These are phyloP conservation scores for Boloria euphrosyne DNA, from an alignment of 2,888 invertebrate genomes.

Conservation along the genomic window DNA sequence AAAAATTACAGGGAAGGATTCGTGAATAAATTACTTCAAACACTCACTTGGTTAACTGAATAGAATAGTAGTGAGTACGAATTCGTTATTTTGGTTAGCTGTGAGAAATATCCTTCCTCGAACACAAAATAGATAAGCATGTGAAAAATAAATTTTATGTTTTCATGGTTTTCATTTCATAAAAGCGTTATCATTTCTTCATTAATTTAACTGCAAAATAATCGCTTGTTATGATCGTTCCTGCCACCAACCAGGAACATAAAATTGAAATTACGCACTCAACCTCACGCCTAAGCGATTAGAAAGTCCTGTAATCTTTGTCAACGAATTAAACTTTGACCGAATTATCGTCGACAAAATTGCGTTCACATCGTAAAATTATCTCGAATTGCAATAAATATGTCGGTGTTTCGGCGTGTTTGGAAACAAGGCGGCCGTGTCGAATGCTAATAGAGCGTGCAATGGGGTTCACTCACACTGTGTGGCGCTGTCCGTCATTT, in stretches of 20 bases:
- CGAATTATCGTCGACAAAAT: slow-evolving; percentile 69
- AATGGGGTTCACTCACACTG: slow-evolving; percentile 52
- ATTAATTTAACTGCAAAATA: slow-evolving; percentile 60
- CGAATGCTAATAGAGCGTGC: slow-evolving; percentile 74
- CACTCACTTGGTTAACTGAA: too few species aligned
- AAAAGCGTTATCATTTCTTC: slow-evolving; percentile 41
- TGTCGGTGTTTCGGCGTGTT: slow-evolving; percentile 66
- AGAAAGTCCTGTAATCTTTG: slow-evolving; percentile 71
- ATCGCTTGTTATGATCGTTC: slow-evolving; percentile 45
- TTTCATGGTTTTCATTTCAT: slow-evolving; percentile 23
- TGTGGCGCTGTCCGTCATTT: slow-evolving; percentile 56
- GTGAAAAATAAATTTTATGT: slow-evolving; percentile 7
- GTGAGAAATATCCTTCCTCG: neutral
- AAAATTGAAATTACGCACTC: slow-evolving; percentile 68
- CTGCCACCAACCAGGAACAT: slow-evolving; percentile 75
- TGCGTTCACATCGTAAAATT: slow-evolving; percentile 79
- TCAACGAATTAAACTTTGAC: slow-evolving; percentile 80
- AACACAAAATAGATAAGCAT: neutral
- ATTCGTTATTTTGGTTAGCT: too few species aligned
- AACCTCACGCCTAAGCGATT: slow-evolving; percentile 71
- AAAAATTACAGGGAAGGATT: too few species aligned
- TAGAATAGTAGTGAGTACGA: neutral
- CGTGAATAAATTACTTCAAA: too few species aligned
- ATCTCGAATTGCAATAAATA: slow-evolving; percentile 78
- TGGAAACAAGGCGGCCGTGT: slow-evolving; percentile 75